These are phyloP conservation scores for Rotaria sp. DNA, from an alignment of 2,888 invertebrate genomes.

Conservation along the genomic window DNA sequence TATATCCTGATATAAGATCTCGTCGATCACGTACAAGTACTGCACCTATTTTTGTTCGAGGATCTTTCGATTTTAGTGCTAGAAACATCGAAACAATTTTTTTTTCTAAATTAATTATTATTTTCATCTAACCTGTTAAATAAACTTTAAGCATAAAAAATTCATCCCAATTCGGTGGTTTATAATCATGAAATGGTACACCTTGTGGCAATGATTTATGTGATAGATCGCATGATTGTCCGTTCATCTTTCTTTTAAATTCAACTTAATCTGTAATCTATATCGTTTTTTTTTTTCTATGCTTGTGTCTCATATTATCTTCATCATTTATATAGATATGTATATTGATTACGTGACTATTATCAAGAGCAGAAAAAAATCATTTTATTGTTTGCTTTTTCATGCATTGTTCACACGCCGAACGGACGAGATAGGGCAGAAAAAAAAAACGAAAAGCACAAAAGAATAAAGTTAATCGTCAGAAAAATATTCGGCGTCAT, in stretches of 20 bases:
- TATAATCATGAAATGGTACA: background rate
- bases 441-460: background rate
- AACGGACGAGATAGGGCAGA: background rate
- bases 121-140: background rate
- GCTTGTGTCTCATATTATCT: no score
- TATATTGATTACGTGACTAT: background rate
- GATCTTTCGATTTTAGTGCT: slow-evolving; percentile 3
- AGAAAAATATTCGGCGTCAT: background rate
- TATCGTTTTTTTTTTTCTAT: background rate
- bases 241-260: background rate
- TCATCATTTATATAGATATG: background rate
- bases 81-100: background rate
- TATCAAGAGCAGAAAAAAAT: background rate
- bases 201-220: background rate
- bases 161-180: slow-evolving; percentile 19
- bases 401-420: background rate
- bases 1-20: background rate
- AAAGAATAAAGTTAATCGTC: background rate
- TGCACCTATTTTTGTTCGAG: slow-evolving; percentile 7
- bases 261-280: background rate
- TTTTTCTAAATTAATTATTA: background rate
- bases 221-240: background rate
- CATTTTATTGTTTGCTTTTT: background rate
- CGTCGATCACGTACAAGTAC: slow-evolving; percentile 6
- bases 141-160: slow-evolving; percentile 22